Conservation (phyloP, 2,888 invertebrate genomes). For the Tenthredo amoena region DNA sequence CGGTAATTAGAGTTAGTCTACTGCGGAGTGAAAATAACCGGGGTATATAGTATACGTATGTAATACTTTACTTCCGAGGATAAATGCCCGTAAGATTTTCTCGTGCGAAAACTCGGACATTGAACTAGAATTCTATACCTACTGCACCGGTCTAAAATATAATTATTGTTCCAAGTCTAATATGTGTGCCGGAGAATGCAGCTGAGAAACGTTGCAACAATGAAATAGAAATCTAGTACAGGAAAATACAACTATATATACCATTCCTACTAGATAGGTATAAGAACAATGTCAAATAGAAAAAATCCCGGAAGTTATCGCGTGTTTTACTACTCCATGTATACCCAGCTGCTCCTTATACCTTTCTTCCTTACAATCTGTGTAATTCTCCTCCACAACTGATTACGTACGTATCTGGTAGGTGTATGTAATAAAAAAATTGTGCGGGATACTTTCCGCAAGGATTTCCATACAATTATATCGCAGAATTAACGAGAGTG, state of each 20-base stretch:
- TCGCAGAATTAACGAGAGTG: neutral
- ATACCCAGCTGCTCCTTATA: neutral
- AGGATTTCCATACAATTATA: neutral
- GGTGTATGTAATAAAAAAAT: neutral
- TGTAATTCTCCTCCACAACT: neutral
- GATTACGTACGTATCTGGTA: neutral
- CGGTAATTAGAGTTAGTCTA: conserved; percentile 30
- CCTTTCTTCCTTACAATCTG: neutral
- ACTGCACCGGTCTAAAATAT: neutral
- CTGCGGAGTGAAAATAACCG: neutral
- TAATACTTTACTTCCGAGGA: neutral
- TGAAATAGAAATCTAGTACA: conserved; percentile 49
- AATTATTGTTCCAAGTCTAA: neutral
- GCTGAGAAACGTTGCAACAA: conserved; percentile 30
- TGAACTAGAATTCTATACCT: conserved; percentile 3
- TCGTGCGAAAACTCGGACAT: conserved; percentile 25
- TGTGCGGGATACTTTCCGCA: too few relatives aligned
- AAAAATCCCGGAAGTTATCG: conserved; percentile 43
- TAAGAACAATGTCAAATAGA: conserved; percentile 40
- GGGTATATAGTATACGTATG: neutral
- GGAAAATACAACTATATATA: conserved; percentile 20
- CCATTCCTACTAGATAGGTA: neutral
- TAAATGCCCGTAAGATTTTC: neutral
- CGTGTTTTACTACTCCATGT: neutral
- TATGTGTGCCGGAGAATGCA: conserved; percentile 22